Conservation (phyloP, 2,113 vertebrate species). For the Monopterus albus region DNA sequence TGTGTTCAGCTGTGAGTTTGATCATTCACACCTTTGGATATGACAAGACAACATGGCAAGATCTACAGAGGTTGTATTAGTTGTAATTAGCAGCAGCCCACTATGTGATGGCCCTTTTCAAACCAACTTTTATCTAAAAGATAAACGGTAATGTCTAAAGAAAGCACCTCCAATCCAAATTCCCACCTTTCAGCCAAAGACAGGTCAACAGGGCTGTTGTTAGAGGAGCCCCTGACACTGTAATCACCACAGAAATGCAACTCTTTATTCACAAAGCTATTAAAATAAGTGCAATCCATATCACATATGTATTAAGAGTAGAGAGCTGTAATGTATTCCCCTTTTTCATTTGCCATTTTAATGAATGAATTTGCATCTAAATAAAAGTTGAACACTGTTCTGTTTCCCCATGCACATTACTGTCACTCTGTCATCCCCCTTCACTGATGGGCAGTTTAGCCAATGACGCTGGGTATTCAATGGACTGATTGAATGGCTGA, state of each 20-base stretch:
- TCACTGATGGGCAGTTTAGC: slow-evolving; percentile 32
- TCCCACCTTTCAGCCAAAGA: slow-evolving; percentile 22
- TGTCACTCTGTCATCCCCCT: neutral
- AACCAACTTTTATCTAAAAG: neutral
- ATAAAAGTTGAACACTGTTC: slow-evolving; percentile 30
- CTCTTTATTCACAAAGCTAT: slow-evolving; percentile 15
- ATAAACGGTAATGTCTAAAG: neutral
- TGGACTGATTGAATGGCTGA: slow-evolving; percentile 27
- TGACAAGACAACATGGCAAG: too few species aligned
- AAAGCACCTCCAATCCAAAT: slow-evolving; percentile 1
- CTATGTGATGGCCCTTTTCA: neutral
- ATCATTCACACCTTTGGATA: neutral
- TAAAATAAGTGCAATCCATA: slow-evolving; percentile 3
- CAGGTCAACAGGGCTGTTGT: slow-evolving; percentile 34
- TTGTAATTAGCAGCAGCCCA: neutral
- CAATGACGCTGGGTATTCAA: neutral
- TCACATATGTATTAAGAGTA: neutral
- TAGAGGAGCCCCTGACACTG: slow-evolving; percentile 1
- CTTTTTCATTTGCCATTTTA: slow-evolving; percentile 40
- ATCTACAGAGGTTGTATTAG: slow-evolving; percentile 5
- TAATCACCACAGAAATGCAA: slow-evolving; percentile 29
- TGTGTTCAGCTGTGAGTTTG: too few species aligned
- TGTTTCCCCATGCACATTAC: slow-evolving; percentile 38
- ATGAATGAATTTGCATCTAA: slow-evolving; percentile 49
- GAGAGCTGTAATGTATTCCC: slow-evolving; percentile 1